Base-by-base conservation (phyloP, 2,113 vertebrate species). In the Cairina moschata region DNA sequence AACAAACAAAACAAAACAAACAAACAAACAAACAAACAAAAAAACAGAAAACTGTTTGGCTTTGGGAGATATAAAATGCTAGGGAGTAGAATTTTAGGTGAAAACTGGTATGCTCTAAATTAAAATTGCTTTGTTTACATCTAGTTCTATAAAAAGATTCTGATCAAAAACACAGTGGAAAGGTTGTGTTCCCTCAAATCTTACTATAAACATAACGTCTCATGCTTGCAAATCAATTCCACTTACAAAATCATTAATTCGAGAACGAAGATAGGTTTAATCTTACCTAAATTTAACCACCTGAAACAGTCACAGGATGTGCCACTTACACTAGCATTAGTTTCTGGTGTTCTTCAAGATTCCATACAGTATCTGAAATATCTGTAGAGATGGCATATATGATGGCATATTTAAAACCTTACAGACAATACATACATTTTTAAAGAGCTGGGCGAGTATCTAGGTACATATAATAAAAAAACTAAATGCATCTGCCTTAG, bases 401-500 rank as follows among this genome's bases (percentile, higher is more conserved):
- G 65, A 84, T 28, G 48, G 2, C 46, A 48, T 48, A 21, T 48
- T 48, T 18, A 68, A 81, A 67, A 68, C 9, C 6, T 9, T 62
- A 18, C 14, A 68, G 13, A 26, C 20, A 44, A 60, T 17, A 9
- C 8, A 22, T 36, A 44, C 15, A 4, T 31, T 62, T 86, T 75
- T 8, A 8, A 34, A 74, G 71, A 69, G 8, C 6, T 68, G 44
- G 2, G 2, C 79, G 14, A 55, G 50, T 50, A 56, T 32, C 54
- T 0, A 1, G 7, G 11, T 60, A 69, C 5, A 1, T 44, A 25
- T 55, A 8, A 69, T 21, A 31, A 17, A 68, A 5, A 10, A 15
- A 31, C 31, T 32, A 11, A 1, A 0, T 38, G 28, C 78, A 26
- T 85, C n/a, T 73, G 8, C 4, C n/a, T 56, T 17, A 29, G 15